A percentile compares a stretch with the other conserved stretches of the same genome.
Conservation (phyloP, 2,888 invertebrate genomes). For the Eupithecia tripunctaria region DNA sequence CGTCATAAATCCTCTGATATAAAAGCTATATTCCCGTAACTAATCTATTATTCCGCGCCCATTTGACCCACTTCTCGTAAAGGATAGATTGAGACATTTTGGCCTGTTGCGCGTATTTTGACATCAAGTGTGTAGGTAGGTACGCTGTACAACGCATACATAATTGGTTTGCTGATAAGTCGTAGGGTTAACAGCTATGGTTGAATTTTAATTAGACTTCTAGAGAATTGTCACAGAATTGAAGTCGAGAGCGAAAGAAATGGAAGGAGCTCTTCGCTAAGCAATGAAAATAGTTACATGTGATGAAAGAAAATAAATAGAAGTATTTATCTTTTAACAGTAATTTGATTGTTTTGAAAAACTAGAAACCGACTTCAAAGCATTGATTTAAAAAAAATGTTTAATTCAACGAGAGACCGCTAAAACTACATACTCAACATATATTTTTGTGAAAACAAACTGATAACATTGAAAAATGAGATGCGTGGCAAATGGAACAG, state of each 20-base stretch:
- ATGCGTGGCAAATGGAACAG: constrained; percentile 31
- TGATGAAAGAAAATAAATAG: too few relatives aligned
- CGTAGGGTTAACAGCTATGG: constrained; percentile 33
- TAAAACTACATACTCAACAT: neutral
- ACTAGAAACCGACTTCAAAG: too few relatives aligned
- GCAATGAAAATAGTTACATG: too few relatives aligned
- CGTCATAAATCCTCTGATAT: constrained; percentile 10
- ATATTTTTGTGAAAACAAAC: constrained; percentile 14
- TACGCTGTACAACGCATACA: constrained; percentile 49
- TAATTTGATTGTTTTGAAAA: too few relatives aligned
- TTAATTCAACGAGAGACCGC: neutral
- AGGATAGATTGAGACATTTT: constrained; percentile 62
- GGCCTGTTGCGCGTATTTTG: constrained; percentile 57
- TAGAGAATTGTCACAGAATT: neutral
- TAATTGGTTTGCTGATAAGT: constrained; percentile 49
- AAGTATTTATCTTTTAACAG: too few relatives aligned
- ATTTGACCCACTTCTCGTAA: constrained; percentile 52
- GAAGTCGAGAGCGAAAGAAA: neutral
- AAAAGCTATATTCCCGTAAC: constrained; percentile 26
- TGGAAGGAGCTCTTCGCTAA: neutral
- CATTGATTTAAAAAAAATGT: neutral
- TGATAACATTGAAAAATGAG: constrained; percentile 25
- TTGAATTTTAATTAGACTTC: constrained; percentile 12
- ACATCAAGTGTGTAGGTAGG: constrained; percentile 32
- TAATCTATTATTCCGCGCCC: constrained; percentile 47